Evolutionary conservation across 2,797 vertebrate genomes (phyloP), one percentile per base, ranked within the genome.

Genomic region (Margarornis squamiger): DNA sequence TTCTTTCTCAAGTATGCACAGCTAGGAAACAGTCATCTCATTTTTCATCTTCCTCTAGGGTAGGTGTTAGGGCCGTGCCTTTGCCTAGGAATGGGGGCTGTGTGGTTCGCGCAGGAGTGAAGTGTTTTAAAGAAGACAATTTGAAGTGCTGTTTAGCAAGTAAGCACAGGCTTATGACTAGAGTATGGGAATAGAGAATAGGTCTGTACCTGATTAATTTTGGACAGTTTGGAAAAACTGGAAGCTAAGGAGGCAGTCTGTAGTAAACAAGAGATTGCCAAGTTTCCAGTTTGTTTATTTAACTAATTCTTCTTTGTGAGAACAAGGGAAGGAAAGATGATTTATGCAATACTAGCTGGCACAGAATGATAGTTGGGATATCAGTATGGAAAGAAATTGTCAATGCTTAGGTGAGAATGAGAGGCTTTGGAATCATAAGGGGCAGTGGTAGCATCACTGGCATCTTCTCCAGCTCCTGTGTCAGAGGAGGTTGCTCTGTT

Each of bases 11-110:
- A 72, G 61, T 89, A 81, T 82, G 39, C 16, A 16, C 30, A 54
- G 80, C 75, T 77, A 93, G 76, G 89, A 92, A 93, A 39, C 43
- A 80, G 43, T 58, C 24, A 1, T 88, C 88, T 93, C 80, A 79
- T 94, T 96, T 96, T 93, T 93, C 88, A 65, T 80, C 74, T 92
- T 95, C 62, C 88, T 90, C 34, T 26, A 2, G 88, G 71, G 52
- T 63, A 88, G 61, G 67, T 88, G 77, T 76, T 88, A 46, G 38
- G 78, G n/a, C 82, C 0, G 0, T 30, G 43, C 52, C 65, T 84
- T 54, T 52, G 58, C 68, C 3, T 7, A 57, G 79, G 71, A 79
- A 20, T 13, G 49, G 76, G 23, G 67, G n/a, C 70, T 46, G 29
- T 57, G 70, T 54, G 77, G 46, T 90, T 93, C 71, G 65, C 26